Conservation (phyloP, 2,113 vertebrate species). For the Variabilichromis moorii region DNA sequence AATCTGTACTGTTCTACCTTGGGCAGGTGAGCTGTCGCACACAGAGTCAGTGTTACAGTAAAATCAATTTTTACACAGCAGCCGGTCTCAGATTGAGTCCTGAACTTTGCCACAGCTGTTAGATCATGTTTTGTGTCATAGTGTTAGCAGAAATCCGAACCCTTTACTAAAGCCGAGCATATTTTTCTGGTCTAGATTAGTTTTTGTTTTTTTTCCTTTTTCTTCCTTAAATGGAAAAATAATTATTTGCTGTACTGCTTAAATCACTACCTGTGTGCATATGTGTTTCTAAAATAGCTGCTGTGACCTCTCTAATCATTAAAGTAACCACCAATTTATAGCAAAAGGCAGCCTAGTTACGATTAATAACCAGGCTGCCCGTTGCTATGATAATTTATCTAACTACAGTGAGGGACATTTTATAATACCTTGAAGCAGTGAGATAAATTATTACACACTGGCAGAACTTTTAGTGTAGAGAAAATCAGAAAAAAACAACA, state of each 20-base stretch:
- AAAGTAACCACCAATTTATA: neutral
- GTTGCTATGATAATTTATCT: neutral
- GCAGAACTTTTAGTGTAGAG: neutral
- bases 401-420: neutral
- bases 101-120: neutral
- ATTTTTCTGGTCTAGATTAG: neutral
- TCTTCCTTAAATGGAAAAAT: neutral
- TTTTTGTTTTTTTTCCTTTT: neutral
- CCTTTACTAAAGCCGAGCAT: neutral
- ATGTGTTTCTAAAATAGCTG: neutral
- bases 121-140: neutral
- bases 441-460: neutral
- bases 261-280: neutral
- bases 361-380: neutral
- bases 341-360: neutral
- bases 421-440: neutral
- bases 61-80: neutral
- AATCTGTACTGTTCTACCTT: neutral
- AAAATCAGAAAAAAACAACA: neutral
- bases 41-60: neutral
- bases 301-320: neutral
- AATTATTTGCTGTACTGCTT: neutral
- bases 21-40: neutral
- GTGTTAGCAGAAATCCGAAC: neutral
- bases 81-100: neutral